Evolutionary conservation across 1,140 invertebrate genomes (phyloP), one percentile per base, ranked within the genome.

Genomic region (Tachypleus tridentatus): DNA sequence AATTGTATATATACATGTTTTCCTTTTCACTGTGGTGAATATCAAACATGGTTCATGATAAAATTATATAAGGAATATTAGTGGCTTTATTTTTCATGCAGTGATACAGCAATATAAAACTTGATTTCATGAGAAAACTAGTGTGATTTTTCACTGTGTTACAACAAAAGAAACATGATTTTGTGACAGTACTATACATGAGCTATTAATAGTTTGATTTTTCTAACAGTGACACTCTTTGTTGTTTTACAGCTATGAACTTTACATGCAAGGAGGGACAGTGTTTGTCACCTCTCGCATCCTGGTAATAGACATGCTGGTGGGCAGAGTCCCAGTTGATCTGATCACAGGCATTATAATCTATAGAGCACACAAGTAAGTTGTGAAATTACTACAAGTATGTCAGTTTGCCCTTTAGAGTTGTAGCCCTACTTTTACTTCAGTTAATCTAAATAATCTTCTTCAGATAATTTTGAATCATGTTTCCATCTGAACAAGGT

Each of bases 241-340:
- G 11, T 61, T 62, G 65, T 72, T 62, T 70, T 51, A 61, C 50
- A 80, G 81, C 62, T 74, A 76, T 56, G 69, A 70, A 7, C 74
- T 88, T 58, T 98, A 98, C 77, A 77, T 94, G 64, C 84, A 92
- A 72, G 96, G 96, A 65, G 97, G 97, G 4, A 84, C 97, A 50
- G 82, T 97, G 71, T 98, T 98, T 79, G 84, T 84, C 4, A 84
- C 84, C 8, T 89, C 94, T 10, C 82, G 94, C 72, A 97, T 99
- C 73, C 80, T 99, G 60, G 93, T 99, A 5, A 92, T 99, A 4
- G 97, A 99, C 83, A 80, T 99, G 64, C 80, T 99, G 57, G 95
- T 93, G 76, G 86, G 92, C 64, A 80, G 93, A 70, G 84, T 98
- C 60, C 96, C 96, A 8, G 81, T 91, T 10, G 82, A 91, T 62